Base-by-base conservation (phyloP, 1,140 invertebrate species). In the Mya arenaria region DNA sequence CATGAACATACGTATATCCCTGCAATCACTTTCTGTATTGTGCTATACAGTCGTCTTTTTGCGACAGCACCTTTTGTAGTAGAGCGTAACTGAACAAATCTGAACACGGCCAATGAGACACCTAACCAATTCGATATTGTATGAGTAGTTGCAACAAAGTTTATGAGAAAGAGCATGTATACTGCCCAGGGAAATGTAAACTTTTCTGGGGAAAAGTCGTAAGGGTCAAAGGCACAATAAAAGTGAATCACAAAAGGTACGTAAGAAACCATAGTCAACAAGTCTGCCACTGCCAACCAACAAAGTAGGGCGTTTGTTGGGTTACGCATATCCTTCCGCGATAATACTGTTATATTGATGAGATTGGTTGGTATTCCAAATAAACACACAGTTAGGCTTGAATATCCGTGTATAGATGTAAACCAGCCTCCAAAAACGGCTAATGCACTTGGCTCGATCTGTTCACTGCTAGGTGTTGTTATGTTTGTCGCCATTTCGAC, bases 81-180 rank as follows among this genome's bases (percentile, higher is more conserved):
- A 93, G 84, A 96, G 95, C 2, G 96, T 95, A 91, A 95, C 88
- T 88, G 95, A 93, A 4, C 97, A 96, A 2, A 97, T 32, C 90
- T 72, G 39, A 91, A 89, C 0, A 98, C 95, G 0, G 98, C 97
- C 56, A 99, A 91, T 0, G 96, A 96, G 0, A 99, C 96, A 0
- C 98, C 98, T 79, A 99, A 90, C 95, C 97, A 98, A 79, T 98
- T 98, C 0, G 97, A 97, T 60, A 98, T 97, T 0, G 97, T 98
- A 92, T 99, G 98, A 89, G 96, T 94, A 0, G 97, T 96, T 95
- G 94, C 93, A 0, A 94, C 92, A 89, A 97, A 97, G 84, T 97
- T 90, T 41, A 91, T 87, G 48, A 91, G 85, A 28, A 90, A 82
- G 25, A 90, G 60, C 84, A 91, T 87, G 63, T 89, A 92, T 13